phyloP scores from a whole-genome alignment of 2,113 vertebrate species.

The Marmota monax region DNA sequence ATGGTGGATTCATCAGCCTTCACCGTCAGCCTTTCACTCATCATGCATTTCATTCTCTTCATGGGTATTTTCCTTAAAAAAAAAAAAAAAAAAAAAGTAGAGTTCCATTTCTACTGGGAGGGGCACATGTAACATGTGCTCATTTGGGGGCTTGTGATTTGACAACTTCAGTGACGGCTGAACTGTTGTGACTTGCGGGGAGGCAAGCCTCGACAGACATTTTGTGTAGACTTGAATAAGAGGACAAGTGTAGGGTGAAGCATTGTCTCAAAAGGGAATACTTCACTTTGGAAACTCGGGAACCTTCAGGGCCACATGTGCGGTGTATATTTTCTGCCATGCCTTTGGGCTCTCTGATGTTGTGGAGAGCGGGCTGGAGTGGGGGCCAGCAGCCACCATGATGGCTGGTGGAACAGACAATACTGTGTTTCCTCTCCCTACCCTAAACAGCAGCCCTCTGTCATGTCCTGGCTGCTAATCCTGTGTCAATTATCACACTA shows the following conservation, averaged over 20 bases:
- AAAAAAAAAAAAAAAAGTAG: background rate
- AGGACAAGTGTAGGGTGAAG: conserved; percentile 66
- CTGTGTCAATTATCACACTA: background rate
- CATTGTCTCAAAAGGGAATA: conserved; percentile 69
- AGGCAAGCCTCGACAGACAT: conserved; percentile 59
- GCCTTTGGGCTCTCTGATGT: no score
- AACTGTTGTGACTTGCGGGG: conserved; percentile 43
- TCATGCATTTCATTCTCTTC: conserved; percentile 73
- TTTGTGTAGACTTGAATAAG: conserved; percentile 69
- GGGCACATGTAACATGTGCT: conserved; percentile 14
- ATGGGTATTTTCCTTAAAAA: conserved; percentile 74
- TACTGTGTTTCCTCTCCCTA: background rate
- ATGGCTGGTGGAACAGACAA: background rate
- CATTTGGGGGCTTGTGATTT: conserved; percentile 48
- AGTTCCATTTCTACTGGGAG: conserved; percentile 68
- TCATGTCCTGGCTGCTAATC: background rate
- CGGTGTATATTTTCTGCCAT: conserved; percentile 52
- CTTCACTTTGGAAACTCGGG: conserved; percentile 53
- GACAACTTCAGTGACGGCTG: conserved; percentile 26
- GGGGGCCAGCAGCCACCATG: no score
- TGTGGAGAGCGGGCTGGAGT: background rate
- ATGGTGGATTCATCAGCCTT: no score
- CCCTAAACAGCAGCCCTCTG: background rate
- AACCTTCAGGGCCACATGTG: conserved; percentile 55
- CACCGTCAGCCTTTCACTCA: conserved; percentile 71